phyloP scores from a whole-genome alignment of 2,888 invertebrate species.

The Morpho achilles region DNA sequence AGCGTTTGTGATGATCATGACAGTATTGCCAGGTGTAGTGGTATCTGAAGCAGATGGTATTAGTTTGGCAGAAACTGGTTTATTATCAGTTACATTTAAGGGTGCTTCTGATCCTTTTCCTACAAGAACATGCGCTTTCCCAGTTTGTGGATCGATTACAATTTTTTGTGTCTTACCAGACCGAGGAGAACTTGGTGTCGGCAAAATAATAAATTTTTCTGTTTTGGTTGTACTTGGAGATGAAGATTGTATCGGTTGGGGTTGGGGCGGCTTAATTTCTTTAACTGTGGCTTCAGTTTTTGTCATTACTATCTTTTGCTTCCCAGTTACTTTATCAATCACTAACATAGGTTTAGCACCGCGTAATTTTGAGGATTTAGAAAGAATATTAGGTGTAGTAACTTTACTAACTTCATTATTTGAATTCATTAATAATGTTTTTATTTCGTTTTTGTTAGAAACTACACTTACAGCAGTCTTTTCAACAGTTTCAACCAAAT shows the following conservation, averaged over 20 bases:
- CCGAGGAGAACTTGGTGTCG: slow-evolving; percentile 53
- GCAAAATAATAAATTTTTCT: slow-evolving; percentile 69
- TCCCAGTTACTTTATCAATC: slow-evolving; percentile 68
- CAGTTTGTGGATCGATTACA: slow-evolving; percentile 69
- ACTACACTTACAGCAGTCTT: slow-evolving; percentile 45
- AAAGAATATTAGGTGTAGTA: slow-evolving; percentile 70
- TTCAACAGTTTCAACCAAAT: slow-evolving; percentile 48
- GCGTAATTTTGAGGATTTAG: slow-evolving; percentile 67
- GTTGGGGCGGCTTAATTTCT: slow-evolving; percentile 48
- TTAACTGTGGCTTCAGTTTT: slow-evolving; percentile 56
- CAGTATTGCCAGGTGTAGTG: slow-evolving; percentile 68
- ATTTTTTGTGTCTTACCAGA: slow-evolving; percentile 67
- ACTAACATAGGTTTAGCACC: slow-evolving; percentile 69
- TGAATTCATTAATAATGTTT: slow-evolving; percentile 63
- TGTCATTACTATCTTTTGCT: slow-evolving; percentile 70
- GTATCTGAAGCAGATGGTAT: slow-evolving; percentile 53
- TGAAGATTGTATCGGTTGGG: slow-evolving; percentile 43
- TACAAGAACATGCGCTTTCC: slow-evolving; percentile 66
- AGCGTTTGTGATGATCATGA: slow-evolving; percentile 82
- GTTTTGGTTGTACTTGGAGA: slow-evolving; percentile 47
- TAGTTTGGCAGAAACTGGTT: slow-evolving; percentile 63
- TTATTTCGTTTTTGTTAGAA: slow-evolving; percentile 54
- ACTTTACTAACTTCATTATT: slow-evolving; percentile 53
- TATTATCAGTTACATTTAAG: slow-evolving; percentile 43
- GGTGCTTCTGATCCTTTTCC: slow-evolving; percentile 50